A percentile compares a stretch with the other conserved stretches of the same genome.
Conservation (phyloP, 2,113 vertebrate genomes). For the Piliocolobus tephrosceles region DNA sequence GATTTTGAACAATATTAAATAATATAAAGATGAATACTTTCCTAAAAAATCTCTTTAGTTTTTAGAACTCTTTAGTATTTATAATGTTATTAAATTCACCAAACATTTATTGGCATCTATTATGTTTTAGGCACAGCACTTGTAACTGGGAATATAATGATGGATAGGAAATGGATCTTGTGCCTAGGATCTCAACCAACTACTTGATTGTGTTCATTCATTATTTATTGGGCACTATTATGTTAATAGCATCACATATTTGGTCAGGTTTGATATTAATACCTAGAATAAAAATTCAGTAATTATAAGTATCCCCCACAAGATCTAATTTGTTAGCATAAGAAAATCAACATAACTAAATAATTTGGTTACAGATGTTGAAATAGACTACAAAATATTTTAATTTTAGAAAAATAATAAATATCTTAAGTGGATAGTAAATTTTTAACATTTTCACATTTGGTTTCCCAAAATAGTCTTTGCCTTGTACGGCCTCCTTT, state of each 20-base stretch:
- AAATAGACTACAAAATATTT: conserved; percentile 31
- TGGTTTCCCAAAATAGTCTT: conserved; percentile 1
- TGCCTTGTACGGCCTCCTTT: neutral
- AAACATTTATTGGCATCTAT: neutral
- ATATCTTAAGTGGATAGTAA: conserved; percentile 14
- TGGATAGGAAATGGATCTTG: neutral
- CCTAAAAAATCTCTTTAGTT: neutral
- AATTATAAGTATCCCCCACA: neutral
- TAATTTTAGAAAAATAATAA: conserved; percentile 45
- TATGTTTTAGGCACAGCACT: neutral
- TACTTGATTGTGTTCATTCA: conserved; percentile 32
- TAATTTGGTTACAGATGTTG: conserved; percentile 12
- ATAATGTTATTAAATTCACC: neutral
- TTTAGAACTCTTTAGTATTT: neutral
- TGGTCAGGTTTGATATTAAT: conserved; percentile 12
- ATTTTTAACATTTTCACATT: neutral
- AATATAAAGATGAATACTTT: neutral
- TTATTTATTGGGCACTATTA: conserved; percentile 39
- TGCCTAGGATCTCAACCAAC: neutral
- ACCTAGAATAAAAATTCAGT: neutral
- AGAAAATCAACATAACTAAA: conserved; percentile 37
- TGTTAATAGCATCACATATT: conserved; percentile 39
- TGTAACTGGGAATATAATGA: neutral
- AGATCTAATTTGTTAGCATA: conserved; percentile 15
- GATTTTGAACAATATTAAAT: conserved; percentile 6